Conservation (phyloP, 1,140 invertebrate genomes). For the Melanaphis sacchari region DNA sequence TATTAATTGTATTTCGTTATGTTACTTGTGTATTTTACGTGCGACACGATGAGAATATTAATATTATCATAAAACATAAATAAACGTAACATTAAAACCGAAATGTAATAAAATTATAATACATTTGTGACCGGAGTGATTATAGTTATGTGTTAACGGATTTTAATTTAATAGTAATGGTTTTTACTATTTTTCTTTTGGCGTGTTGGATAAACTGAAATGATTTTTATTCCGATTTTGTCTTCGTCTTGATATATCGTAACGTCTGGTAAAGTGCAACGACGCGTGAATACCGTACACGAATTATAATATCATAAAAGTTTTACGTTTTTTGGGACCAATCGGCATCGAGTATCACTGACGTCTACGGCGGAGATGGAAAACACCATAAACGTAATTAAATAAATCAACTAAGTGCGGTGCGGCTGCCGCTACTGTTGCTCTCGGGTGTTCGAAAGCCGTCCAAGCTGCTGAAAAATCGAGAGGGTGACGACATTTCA, state of each 20-base stretch:
- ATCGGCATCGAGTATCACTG: not conserved
- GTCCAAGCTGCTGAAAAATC: not conserved
- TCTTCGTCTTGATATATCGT: not conserved
- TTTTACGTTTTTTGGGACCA: no score
- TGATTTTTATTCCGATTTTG: not conserved
- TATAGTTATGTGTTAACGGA: no score
- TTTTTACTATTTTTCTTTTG: not conserved
- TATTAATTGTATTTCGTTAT: not conserved
- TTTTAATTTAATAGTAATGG: not conserved
- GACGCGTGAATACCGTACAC: not conserved
- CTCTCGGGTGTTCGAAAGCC: not conserved
- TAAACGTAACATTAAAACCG: not conserved
- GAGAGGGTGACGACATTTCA: not conserved
- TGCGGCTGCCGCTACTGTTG: not conserved
- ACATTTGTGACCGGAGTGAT: not conserved
- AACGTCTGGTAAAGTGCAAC: no score
- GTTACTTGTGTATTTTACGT: not conserved
- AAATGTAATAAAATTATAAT: not conserved
- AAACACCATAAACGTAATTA: slow-evolving; percentile 1
- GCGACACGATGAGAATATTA: not conserved
- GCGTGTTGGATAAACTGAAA: not conserved
- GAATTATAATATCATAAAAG: not conserved
- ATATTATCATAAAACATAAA: not conserved
- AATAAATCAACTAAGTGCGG: not conserved
- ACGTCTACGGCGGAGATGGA: not conserved